Evolutionary conservation across 2,888 invertebrate species (phyloP).

Genomic region (Eupithecia centaureata): DNA sequence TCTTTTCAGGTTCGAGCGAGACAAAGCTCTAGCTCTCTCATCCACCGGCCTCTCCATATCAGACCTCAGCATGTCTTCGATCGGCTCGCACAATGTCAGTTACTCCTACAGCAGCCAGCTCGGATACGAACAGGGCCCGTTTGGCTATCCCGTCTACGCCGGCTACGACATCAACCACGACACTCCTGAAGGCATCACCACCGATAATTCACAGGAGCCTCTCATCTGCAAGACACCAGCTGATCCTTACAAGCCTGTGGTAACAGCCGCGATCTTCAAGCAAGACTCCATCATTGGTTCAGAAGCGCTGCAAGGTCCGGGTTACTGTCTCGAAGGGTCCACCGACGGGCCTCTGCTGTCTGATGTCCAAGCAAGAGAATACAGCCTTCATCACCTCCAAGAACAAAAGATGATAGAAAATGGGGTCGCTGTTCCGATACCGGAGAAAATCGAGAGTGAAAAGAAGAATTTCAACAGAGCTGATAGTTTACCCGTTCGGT

Average conservation of each 20-base stretch:
- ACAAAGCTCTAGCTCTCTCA: slow-evolving; percentile 82
- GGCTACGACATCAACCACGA: slow-evolving; percentile 81
- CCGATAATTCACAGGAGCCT: slow-evolving; percentile 78
- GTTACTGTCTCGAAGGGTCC: slow-evolving; percentile 79
- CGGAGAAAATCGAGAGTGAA: slow-evolving; percentile 69
- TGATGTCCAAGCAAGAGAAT: slow-evolving; percentile 78
- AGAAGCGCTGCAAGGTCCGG: slow-evolving; percentile 73
- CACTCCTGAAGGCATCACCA: slow-evolving; percentile 63
- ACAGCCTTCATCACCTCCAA: slow-evolving; percentile 73
- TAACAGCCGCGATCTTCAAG: slow-evolving; percentile 88
- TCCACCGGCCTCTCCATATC: slow-evolving; percentile 93
- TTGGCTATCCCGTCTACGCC: slow-evolving; percentile 87
- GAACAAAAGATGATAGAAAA: slow-evolving; percentile 75
- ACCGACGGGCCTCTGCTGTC: slow-evolving; percentile 80
- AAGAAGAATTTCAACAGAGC: slow-evolving; percentile 79
- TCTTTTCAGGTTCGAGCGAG: slow-evolving; percentile 53
- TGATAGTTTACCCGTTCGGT: slow-evolving; percentile 82
- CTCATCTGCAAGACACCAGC: slow-evolving; percentile 77
- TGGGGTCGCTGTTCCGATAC: slow-evolving; percentile 65
- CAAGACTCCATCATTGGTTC: slow-evolving; percentile 83
- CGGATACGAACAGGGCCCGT: slow-evolving; percentile 89
- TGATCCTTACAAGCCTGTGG: slow-evolving; percentile 86
- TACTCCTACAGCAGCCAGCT: slow-evolving; percentile 92
- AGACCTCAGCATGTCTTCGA: slow-evolving; percentile 89
- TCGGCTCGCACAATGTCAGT: slow-evolving; percentile 88